Evolutionary conservation across 2,113 vertebrate genomes (phyloP).

Genomic region (Brachionichthys hirsutus): DNA sequence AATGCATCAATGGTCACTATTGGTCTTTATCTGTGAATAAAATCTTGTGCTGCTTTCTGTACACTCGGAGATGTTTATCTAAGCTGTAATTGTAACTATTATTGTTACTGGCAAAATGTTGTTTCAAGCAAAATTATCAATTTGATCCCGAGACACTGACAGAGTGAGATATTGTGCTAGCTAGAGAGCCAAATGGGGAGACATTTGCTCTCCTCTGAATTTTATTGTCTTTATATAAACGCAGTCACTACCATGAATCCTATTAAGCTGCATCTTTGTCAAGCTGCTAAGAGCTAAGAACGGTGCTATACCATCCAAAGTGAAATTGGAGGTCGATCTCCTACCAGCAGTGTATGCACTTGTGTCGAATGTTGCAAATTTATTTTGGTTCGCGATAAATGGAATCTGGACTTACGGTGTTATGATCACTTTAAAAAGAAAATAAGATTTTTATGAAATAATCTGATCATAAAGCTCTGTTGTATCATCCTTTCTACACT

Average conservation of each 20-base stretch:
- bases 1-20: conserved; percentile 75
- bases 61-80: conserved; percentile 75
- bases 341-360: conserved; percentile 81
- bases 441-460: conserved; percentile 78
- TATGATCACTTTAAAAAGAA: conserved; percentile 68
- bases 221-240: conserved; percentile 71
- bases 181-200: conserved; percentile 78
- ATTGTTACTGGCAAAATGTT: conserved; percentile 66
- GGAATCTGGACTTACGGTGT: conserved; percentile 80
- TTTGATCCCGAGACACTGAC: conserved; percentile 74
- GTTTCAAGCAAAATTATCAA: conserved; percentile 68
- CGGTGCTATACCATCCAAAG: conserved; percentile 80
- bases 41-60: conserved; percentile 76
- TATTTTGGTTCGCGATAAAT: conserved; percentile 75
- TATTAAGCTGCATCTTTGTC: conserved; percentile 77
- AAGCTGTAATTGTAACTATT: conserved; percentile 75
- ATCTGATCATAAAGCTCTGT: conserved; percentile 80
- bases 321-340: conserved; percentile 78
- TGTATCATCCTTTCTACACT: conserved; percentile 82
- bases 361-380: conserved; percentile 79
- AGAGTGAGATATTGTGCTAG: conserved; percentile 74
- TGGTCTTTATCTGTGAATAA: conserved; percentile 76
- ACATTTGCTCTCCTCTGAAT: conserved; percentile 68
- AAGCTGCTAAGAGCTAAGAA: conserved; percentile 77
- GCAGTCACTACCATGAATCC: conserved; percentile 76